Evolutionary conservation across 1,140 invertebrate genomes (phyloP).

Genomic region (Orchesella cincta): DNA sequence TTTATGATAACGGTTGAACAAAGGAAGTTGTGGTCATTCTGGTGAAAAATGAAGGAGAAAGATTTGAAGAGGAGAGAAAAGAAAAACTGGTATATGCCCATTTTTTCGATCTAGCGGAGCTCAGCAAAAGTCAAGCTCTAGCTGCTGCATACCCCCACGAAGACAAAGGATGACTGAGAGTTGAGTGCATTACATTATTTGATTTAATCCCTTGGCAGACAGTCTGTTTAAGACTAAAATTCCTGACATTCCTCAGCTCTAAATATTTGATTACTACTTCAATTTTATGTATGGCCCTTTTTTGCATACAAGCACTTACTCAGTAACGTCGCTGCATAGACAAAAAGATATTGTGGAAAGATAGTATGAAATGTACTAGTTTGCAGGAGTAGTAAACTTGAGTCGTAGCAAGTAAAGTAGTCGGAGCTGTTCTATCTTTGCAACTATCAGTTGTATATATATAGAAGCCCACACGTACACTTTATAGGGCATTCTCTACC

Average conservation of each 20-base stretch:
- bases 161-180: constrained; percentile 16
- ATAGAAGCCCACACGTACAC: too few species aligned
- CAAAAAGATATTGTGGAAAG: constrained; percentile 25
- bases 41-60: background rate
- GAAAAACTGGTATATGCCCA: too few species aligned
- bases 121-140: too few species aligned
- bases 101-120: too few species aligned
- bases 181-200: constrained; percentile 27
- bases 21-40: constrained; percentile 22
- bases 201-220: constrained; percentile 27
- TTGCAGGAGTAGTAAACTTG: background rate
- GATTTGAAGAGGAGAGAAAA: background rate
- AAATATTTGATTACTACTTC: constrained; percentile 29
- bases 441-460: too few species aligned
- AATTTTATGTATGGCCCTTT: constrained; percentile 24
- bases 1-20: background rate
- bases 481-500: too few species aligned
- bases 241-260: constrained; percentile 25
- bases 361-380: background rate
- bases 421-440: background rate
- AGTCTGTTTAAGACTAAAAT: constrained; percentile 22
- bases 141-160: background rate
- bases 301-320: constrained; percentile 9
- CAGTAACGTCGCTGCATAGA: background rate
- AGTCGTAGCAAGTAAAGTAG: constrained; percentile 8